A percentile compares a stretch with the other conserved stretches of the same genome.
Conservation (phyloP, 2,888 invertebrate genomes). For the Dastarcus helophoroides region DNA sequence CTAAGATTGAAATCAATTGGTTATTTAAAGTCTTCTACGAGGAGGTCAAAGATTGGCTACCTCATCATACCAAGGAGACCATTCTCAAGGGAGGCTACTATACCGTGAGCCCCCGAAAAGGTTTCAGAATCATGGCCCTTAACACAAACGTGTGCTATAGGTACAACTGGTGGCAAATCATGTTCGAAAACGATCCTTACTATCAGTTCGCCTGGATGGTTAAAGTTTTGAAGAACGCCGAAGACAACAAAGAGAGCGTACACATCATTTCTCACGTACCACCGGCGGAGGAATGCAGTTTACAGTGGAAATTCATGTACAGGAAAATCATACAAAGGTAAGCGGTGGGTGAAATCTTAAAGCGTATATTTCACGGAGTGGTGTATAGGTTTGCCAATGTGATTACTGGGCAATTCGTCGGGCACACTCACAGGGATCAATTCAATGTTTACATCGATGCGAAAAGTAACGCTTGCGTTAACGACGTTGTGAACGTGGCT, state of each 20-base stretch:
- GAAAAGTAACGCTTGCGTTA: constrained; percentile 39
- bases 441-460: constrained; percentile 59
- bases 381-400: constrained; percentile 60
- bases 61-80: constrained; percentile 46
- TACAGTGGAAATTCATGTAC: constrained; percentile 60
- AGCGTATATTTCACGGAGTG: no score
- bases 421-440: constrained; percentile 69
- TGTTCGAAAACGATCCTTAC: constrained; percentile 57
- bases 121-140: constrained; percentile 61
- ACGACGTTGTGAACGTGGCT: constrained; percentile 52
- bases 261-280: constrained; percentile 81
- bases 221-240: constrained; percentile 23
- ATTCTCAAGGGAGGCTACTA: constrained; percentile 65
- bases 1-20: constrained; percentile 50
- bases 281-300: constrained; percentile 56
- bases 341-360: no score
- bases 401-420: constrained; percentile 70
- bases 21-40: constrained; percentile 58
- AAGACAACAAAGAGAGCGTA: constrained; percentile 58
- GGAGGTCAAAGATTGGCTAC: constrained; percentile 58
- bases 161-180: constrained; percentile 48
- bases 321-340: constrained; percentile 54
- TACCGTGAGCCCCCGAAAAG: constrained; percentile 50
- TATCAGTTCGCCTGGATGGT: constrained; percentile 75
- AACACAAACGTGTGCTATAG: constrained; percentile 71